These are phyloP conservation scores for Chauna torquata DNA, from an alignment of 2,113 vertebrate species.

Conservation along the genomic window DNA sequence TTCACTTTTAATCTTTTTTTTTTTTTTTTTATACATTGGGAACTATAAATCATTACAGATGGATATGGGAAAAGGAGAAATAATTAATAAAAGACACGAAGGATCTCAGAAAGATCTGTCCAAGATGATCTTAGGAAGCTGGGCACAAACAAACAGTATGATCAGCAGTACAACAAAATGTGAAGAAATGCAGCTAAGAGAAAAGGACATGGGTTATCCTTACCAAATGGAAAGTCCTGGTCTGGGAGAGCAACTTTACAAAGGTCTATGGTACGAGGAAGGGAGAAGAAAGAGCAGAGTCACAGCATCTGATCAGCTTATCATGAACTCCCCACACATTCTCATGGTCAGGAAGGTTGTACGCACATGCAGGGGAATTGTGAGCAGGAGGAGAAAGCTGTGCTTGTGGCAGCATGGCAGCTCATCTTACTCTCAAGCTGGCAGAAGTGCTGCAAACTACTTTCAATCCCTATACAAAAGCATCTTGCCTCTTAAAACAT, in stretches of 20 bases:
- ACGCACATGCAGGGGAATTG: not conserved
- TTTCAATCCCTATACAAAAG: not conserved
- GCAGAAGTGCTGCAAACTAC: not conserved
- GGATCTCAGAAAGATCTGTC: not conserved
- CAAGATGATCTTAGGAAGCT: not conserved
- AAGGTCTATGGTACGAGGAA: not conserved
- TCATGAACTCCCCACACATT: not conserved
- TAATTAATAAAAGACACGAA: not conserved
- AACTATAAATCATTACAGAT: not conserved
- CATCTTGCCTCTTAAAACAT: not conserved
- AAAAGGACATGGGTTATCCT: not conserved
- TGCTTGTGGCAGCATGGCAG: not conserved
- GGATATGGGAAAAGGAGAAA: not conserved
- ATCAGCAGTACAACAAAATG: not conserved
- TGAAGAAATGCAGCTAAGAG: not conserved
- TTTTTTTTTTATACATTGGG: not conserved
- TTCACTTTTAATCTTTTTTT: not conserved
- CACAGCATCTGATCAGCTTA: not conserved
- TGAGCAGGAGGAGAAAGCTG: not conserved
- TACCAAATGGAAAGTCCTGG: not conserved
- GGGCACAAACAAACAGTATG: not conserved
- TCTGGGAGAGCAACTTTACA: not conserved
- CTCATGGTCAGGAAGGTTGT: not conserved
- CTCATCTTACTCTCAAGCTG: not conserved
- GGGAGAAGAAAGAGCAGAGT: not conserved